Percentiles rank a stretch among this genome's conserved stretches.
phyloP scores from a whole-genome alignment of 1,140 invertebrate genomes.

The Drosophila kepulauana region DNA sequence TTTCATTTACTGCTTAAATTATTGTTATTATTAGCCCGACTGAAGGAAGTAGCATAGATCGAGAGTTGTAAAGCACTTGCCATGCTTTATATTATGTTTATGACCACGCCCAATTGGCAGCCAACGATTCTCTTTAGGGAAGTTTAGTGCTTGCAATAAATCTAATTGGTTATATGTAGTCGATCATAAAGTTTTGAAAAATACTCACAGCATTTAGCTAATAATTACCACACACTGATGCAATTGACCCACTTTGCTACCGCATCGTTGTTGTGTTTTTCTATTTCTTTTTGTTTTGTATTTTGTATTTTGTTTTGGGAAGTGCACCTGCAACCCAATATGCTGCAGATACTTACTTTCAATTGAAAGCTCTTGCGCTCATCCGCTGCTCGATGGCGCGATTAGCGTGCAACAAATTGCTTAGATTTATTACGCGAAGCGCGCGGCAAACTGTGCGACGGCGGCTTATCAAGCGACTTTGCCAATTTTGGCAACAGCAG shows the following conservation, averaged over 20 bases:
- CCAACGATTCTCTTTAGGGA: not conserved
- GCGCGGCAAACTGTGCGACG: slow-evolving; percentile 16
- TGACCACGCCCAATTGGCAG: not conserved
- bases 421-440: slow-evolving; percentile 77
- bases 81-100: slow-evolving; percentile 1
- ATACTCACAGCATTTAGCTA: slow-evolving; percentile 12
- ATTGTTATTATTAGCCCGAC: slow-evolving; percentile 71
- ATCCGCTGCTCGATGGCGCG: slow-evolving; percentile 47
- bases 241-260: slow-evolving; percentile 64
- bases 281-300: too few relatives aligned
- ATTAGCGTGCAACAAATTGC: slow-evolving; percentile 81
- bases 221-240: slow-evolving; percentile 61
- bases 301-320: slow-evolving; percentile 33
- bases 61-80: not conserved
- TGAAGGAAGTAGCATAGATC: not conserved
- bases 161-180: not conserved
- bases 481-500: slow-evolving; percentile 73
- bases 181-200: not conserved
- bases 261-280: slow-evolving; percentile 21
- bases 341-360: slow-evolving; percentile 66
- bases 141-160: not conserved
- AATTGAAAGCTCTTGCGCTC: slow-evolving; percentile 62
- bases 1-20: slow-evolving; percentile 76
- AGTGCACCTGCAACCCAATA: slow-evolving; percentile 72
- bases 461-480: slow-evolving; percentile 74